Percentiles rank a stretch among this genome's conserved stretches.
These are phyloP conservation scores for Hirundichthys speculiger DNA, from an alignment of 2,113 vertebrate genomes.

Conservation along the genomic window DNA sequence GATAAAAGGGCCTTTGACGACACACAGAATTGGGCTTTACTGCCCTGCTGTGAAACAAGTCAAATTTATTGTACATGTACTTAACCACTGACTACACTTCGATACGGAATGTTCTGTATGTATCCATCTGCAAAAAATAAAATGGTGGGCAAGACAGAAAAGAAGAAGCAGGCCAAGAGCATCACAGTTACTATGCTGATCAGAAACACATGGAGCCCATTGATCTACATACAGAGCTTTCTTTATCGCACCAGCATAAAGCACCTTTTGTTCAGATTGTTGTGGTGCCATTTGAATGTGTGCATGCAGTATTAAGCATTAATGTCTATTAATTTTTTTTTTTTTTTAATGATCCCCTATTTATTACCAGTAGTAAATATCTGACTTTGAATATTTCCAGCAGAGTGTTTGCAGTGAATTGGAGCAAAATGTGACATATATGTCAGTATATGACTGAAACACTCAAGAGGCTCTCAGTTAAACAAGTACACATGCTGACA, in stretches of 20 bases:
- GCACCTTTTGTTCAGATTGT: conserved; percentile 59
- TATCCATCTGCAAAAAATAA: conserved; percentile 4
- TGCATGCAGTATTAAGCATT: conserved; percentile 36
- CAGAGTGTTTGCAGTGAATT: background rate
- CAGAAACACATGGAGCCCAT: conserved; percentile 67
- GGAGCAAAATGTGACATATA: conserved; percentile 15
- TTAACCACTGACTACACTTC: conserved; percentile 2
- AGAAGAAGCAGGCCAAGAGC: conserved; percentile 34
- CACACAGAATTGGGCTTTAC: conserved; percentile 5
- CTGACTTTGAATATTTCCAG: background rate
- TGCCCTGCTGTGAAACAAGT: background rate
- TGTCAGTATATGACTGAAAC: background rate
- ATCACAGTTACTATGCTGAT: conserved; percentile 49
- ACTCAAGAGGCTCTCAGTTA: conserved; percentile 6
- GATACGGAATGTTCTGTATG: conserved; percentile 11
- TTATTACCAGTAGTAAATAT: conserved; percentile 10
- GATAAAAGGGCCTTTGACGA: background rate
- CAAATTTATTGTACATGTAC: conserved; percentile 1
- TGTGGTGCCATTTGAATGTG: conserved; percentile 49
- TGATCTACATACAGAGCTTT: conserved; percentile 65
- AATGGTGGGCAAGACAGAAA: conserved; percentile 6
- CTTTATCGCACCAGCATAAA: conserved; percentile 65
- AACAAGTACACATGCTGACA: conserved; percentile 7
- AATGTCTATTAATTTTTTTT: conserved; percentile 39
- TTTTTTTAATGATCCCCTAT: conserved; percentile 23